A percentile compares a stretch with the other conserved stretches of the same genome.
phyloP scores from a whole-genome alignment of 2,888 invertebrate genomes.

The Acanthococcus lagerstroemiae region DNA sequence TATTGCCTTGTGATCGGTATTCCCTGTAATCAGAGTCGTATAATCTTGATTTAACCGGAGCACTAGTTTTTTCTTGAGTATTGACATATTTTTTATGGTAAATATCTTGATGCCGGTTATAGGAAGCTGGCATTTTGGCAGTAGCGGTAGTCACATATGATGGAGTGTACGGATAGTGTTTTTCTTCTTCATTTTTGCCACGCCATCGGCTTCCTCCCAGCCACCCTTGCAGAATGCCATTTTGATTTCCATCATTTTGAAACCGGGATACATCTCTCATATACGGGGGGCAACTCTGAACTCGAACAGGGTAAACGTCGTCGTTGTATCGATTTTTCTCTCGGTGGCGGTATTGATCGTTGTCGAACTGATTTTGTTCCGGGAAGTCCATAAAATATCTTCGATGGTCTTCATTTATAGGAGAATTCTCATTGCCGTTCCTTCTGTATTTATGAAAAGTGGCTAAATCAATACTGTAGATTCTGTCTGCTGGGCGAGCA shows the following conservation, averaged over 20 bases:
- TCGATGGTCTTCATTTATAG: background rate
- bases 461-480: background rate
- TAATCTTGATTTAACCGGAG: background rate
- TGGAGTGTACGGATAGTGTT: background rate
- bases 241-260: background rate
- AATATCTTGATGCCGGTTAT: background rate
- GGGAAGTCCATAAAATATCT: background rate
- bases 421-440: background rate
- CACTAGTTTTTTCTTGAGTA: background rate
- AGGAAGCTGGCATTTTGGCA: conserved; percentile 10
- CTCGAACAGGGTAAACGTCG: background rate
- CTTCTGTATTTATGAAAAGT: background rate
- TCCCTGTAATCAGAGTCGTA: background rate
- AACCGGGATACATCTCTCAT: background rate
- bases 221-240: conserved; percentile 15
- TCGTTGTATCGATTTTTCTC: background rate
- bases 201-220: background rate
- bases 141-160: conserved; percentile 9
- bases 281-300: conserved; percentile 7
- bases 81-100: conserved; percentile 4
- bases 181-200: background rate
- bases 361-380: background rate
- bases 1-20: background rate
- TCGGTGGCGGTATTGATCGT: background rate
- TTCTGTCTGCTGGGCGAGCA: background rate